phyloP scores from a whole-genome alignment of 2,888 invertebrate species.

The Pandemis corylana region DNA sequence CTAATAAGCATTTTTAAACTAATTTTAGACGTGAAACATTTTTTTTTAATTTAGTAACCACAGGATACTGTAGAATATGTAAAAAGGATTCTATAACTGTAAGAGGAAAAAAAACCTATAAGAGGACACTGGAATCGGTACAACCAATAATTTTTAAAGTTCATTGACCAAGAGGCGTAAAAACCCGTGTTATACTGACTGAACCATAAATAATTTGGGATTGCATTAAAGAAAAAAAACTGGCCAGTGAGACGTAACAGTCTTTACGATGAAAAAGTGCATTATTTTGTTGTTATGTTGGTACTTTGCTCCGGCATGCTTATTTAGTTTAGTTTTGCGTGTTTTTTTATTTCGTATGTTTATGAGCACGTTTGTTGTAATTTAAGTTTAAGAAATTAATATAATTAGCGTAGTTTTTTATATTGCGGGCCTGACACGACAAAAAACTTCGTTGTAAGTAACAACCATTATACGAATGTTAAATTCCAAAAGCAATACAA shows the following conservation, averaged over 20 bases:
- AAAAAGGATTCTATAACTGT: too few relatives aligned
- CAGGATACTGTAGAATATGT: too few relatives aligned
- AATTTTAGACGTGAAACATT: too few relatives aligned
- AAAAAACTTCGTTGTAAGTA: too few relatives aligned
- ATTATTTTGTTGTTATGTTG: neutral
- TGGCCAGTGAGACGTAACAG: neutral
- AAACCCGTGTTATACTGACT: slow-evolving; percentile 28
- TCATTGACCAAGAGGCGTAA: slow-evolving; percentile 33
- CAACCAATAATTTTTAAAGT: slow-evolving; percentile 18
- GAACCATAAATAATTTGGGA: slow-evolving; percentile 32
- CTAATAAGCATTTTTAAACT: too few relatives aligned
- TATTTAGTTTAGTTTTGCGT: neutral
- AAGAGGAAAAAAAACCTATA: too few relatives aligned
- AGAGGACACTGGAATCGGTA: neutral
- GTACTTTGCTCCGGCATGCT: neutral
- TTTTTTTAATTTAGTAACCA: too few relatives aligned
- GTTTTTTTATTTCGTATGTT: neutral
- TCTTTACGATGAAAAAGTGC: neutral
- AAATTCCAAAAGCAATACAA: too few relatives aligned
- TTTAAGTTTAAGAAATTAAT: neutral
- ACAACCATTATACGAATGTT: too few relatives aligned
- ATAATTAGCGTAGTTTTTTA: too few relatives aligned
- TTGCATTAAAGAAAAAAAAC: slow-evolving; percentile 17
- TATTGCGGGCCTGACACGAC: too few relatives aligned
- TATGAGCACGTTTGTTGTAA: neutral